Evolutionary conservation across 2,888 invertebrate genomes (phyloP).

Genomic region (Dysmachus trigonus): DNA sequence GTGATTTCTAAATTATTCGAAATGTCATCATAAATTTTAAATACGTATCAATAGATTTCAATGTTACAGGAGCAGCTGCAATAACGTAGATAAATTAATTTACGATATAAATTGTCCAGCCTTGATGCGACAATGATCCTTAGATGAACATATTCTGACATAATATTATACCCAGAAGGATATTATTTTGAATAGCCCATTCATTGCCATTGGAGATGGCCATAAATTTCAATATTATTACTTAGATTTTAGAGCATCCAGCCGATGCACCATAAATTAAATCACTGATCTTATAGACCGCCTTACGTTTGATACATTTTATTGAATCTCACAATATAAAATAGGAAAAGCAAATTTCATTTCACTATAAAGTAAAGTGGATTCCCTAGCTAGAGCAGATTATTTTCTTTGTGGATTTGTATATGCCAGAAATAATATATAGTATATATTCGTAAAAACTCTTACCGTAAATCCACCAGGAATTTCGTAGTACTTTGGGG

Average conservation of each 20-base stretch:
- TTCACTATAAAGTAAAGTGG: not conserved
- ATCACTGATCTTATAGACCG: not conserved
- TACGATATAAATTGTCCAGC: not conserved
- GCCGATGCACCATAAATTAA: not conserved
- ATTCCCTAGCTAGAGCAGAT: not conserved
- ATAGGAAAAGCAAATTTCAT: not conserved
- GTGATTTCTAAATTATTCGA: not conserved
- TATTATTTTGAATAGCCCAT: not conserved
- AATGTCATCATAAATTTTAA: not conserved
- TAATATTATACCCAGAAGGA: not conserved
- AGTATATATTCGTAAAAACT: not conserved
- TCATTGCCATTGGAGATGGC: not conserved
- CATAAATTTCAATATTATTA: not conserved
- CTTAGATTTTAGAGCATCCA: not conserved
- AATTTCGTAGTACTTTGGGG: slow-evolving; percentile 65
- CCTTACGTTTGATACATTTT: not conserved
- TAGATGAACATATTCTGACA: not conserved
- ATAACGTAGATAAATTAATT: not conserved
- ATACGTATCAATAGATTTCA: not conserved
- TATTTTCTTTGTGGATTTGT: not conserved
- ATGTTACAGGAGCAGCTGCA: not conserved
- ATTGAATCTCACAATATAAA: not conserved
- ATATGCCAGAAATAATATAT: not conserved
- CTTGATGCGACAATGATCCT: not conserved
- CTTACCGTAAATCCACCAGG: slow-evolving; percentile 64